Base-by-base conservation (phyloP, 1,140 invertebrate species). In the Drosophila nannoptera region DNA sequence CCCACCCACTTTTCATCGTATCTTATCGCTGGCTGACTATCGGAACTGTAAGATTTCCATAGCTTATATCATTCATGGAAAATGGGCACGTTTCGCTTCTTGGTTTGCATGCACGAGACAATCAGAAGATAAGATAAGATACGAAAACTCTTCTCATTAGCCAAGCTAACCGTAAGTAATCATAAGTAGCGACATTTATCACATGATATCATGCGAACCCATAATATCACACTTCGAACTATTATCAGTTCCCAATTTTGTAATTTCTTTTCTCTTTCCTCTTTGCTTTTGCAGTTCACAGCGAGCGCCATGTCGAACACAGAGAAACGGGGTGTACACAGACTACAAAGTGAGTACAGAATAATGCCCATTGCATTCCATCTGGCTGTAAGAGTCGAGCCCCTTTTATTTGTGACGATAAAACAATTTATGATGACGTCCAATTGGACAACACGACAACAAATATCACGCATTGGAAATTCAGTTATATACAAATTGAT, bases 291-390 rank as follows among this genome's bases (percentile, higher is more conserved):
- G 68, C 31, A 84, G 81, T 62, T 48, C 11, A 22, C 35, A 22
- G 32, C 32, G 29, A 36, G 9, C 50, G 59, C 36, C 40, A 87
- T 87, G 83, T 87, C 83, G 43, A 87, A 87, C 61, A 87, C 83
- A 42, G 83, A 87, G 78, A 83, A 69, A 64, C 53, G 74, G 43
- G 83, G 83, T 2, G 62, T 83, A 14, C 76, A 76, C 42, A 78
- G 76, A 80, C 55, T 87, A 33, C 68, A 73, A 75, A 84, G 83
- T 87, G 77, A 87, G 83, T 87, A 82, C 29, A 32, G 22, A 55
- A 33, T 12, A 49, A 31, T 22, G 1, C 22, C 22, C 9, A 33
- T 33, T 49, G 31, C 29, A 32, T 53, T 58, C 40, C 40, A 43
- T 61, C 49, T 55, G 43, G 22, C 53, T n/a, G 4, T 14, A 33